Percentiles rank a stretch among this genome's conserved stretches.
phyloP scores from a whole-genome alignment of 2,888 invertebrate genomes.

The Conchocele bisecta region DNA sequence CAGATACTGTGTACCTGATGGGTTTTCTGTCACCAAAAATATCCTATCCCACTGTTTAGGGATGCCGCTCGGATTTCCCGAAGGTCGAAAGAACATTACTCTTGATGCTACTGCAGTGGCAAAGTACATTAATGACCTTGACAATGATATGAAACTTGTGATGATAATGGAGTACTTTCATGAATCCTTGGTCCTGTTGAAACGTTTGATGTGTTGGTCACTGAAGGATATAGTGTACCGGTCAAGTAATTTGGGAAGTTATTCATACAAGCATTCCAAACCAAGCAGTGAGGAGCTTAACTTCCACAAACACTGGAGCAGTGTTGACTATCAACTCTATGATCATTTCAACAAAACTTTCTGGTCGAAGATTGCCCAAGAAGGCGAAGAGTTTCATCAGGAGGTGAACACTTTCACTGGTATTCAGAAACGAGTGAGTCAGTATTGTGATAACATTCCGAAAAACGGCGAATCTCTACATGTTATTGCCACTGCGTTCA shows the following conservation, averaged over 20 bases:
- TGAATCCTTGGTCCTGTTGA: slow-evolving; percentile 80
- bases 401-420: slow-evolving; percentile 62
- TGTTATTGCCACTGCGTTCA: too few species aligned
- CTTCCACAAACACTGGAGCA: slow-evolving; percentile 72
- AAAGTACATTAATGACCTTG: slow-evolving; percentile 70
- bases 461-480: too few species aligned
- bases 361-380: slow-evolving; percentile 67
- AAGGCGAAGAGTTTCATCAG: slow-evolving; percentile 66
- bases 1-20: slow-evolving; percentile 76
- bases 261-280: slow-evolving; percentile 39
- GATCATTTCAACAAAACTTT: slow-evolving; percentile 77
- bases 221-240: slow-evolving; percentile 77
- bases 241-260: slow-evolving; percentile 62
- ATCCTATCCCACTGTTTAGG: slow-evolving; percentile 79
- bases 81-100: slow-evolving; percentile 63
- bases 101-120: slow-evolving; percentile 48
- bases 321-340: slow-evolving; percentile 76
- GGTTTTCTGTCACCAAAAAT: slow-evolving; percentile 78
- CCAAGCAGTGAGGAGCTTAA: slow-evolving; percentile 42
- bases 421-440: slow-evolving; percentile 53
- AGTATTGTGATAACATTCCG: too few species aligned
- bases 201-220: slow-evolving; percentile 80
- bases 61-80: slow-evolving; percentile 77
- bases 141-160: slow-evolving; percentile 75
- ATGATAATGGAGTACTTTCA: slow-evolving; percentile 81